Base-by-base conservation (phyloP, 2,797 vertebrate species). In the Luscinia megarhynchos region DNA sequence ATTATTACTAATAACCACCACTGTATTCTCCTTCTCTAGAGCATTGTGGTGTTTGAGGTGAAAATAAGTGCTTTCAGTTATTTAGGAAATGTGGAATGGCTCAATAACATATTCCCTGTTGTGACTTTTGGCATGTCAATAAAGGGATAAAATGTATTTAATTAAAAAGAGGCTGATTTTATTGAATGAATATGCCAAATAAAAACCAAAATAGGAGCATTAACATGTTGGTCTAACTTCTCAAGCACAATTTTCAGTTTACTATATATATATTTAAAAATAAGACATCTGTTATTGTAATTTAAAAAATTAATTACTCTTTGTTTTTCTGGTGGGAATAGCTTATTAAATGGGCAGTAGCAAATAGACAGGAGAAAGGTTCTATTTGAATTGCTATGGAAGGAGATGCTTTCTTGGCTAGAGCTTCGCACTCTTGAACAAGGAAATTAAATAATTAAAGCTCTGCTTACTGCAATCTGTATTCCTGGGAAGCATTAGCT, bases 111-210 rank as follows among this genome's bases (percentile, higher is more conserved):
- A 80, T 87, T 91, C 94, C 64, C 94, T 83, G 36, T 87, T 88
- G 77, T 73, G 58, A 88, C 68, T 94, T 95, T 84, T 75, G 74
- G 86, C 55, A 58, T 48, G 64, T 82, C 72, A 72, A 69, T 93
- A 82, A 85, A 93, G 86, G 87, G 85, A 90, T 87, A 94, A 94
- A 96, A 92, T 20, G 24, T 69, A 40, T 95, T 96, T 96, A 96
- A 96, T 96, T 97, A 94, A 94, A 84, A 88, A 91, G 77, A 87
- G 38, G 53, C 62, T 54, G 34, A 63, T 95, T 90, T 92, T 94
- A 90, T 92, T 84, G 88, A 95, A 55, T 24, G 76, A 85, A 69
- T 76, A 22, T 62, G 92, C 36, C 62, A 94, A 90, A 92, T 94
- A 91, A 93, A 89, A 84, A 78, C 59, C 7, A 19, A 79, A 87